Conservation (phyloP, 2,113 vertebrate genomes). For the Phoenicopterus ruber region DNA sequence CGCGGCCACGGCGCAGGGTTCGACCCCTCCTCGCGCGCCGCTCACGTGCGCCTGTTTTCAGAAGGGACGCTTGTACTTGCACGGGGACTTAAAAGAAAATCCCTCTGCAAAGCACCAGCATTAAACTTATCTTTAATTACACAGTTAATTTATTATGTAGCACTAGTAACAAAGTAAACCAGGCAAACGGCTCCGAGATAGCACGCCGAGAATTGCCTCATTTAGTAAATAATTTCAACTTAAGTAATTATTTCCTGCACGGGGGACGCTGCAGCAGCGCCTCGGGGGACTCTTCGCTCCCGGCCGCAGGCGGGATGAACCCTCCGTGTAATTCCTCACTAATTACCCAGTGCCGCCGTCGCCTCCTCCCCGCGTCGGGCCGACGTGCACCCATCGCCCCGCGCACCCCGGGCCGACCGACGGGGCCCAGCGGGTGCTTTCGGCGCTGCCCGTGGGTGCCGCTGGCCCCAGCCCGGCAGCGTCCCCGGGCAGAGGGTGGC, state of each 20-base stretch:
- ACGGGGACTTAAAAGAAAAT: background rate
- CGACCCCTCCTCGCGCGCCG: fast-evolving
- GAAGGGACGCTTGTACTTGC: background rate
- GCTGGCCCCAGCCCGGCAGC: background rate
- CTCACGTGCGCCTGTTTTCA: fast-evolving
- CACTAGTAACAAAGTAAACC: conserved; percentile 39
- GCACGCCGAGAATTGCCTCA: conserved; percentile 54
- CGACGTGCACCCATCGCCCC: fast-evolving
- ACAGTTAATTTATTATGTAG: conserved; percentile 59
- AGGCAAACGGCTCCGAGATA: conserved; percentile 27
- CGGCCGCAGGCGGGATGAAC: conserved; percentile 1
- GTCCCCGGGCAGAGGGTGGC: fast-evolving
- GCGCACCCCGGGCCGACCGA: fast-evolving
- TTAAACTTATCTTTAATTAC: conserved; percentile 67
- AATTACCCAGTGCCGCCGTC: background rate
- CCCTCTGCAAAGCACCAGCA: conserved; percentile 38
- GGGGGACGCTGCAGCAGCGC: background rate
- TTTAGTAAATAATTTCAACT: conserved; percentile 72
- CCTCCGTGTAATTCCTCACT: conserved; percentile 37
- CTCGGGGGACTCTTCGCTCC: background rate
- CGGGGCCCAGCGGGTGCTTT: fast-evolving
- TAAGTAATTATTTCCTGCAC: conserved; percentile 66
- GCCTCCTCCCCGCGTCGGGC: background rate
- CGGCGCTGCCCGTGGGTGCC: fast-evolving
- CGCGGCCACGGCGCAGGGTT: fast-evolving